Base-by-base conservation (phyloP, 2,113 vertebrate species). In the Oplegnathus fasciatus region DNA sequence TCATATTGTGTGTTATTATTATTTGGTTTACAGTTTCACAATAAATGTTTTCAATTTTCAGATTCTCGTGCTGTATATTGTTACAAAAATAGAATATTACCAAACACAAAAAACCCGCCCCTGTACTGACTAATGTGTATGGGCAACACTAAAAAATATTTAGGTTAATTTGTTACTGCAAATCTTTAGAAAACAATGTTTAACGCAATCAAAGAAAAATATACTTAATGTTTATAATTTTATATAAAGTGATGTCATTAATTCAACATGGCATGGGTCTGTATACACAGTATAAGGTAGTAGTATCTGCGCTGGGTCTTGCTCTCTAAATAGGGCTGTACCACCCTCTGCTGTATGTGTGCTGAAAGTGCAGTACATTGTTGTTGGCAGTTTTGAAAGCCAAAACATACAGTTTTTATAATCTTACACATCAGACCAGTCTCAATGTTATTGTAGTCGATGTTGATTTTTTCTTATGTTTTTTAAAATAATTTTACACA, bases 261-360 rank as follows among this genome's bases (percentile, higher is more conserved):
- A 46, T 13, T 48, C n/a, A 46, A 20, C 48, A 17, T 52, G 30
- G 57, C 6, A 72, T 0, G 5, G 10, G 15, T 34, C 13, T 69
- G 54, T 48, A 37, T 81, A 65, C 15, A n/a, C 34, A 37, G 34
- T 37, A 37, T 37, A 48, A n/a, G 4, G 4, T 15, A 14, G 20
- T 2, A 10, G 17, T 9, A 7, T 20, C 32, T 22, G 54, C 2
- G 3, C 8, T 58, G 32, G 0, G 13, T 40, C 2, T 20, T 55
- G 24, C 10, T 40, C 15, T 54, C 2, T 75, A 18, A 28, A 54
- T 24, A 55, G 86, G 32, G 15, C 66, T 83, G 2, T 65, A 73
- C 15, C 66, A 32, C 89, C 87, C 87, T 83, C 93, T 92, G 83
- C 86, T 91, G 93, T 74, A 48, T 1, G 3, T 40, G 10, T 60